Evolutionary conservation across 2,888 invertebrate species (phyloP).

Genomic region (Lacanobia wlatinum): DNA sequence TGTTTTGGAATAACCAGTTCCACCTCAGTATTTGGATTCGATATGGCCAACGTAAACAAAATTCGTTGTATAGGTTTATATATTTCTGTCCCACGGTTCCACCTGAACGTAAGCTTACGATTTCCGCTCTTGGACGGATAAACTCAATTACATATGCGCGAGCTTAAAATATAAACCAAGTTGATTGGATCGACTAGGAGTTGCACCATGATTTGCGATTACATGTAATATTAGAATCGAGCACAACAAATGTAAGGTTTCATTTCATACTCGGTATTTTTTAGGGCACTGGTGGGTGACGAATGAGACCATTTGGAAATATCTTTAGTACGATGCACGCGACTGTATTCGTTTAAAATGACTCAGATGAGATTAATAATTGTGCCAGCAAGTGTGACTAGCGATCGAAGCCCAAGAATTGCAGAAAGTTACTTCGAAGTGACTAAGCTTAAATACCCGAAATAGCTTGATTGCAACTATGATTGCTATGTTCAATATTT

Average conservation of each 20-base stretch:
- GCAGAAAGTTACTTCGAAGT: slow-evolving; percentile 32
- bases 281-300: slow-evolving; percentile 63
- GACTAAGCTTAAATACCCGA: slow-evolving; percentile 29
- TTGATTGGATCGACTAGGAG: slow-evolving; percentile 21
- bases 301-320: slow-evolving; percentile 64
- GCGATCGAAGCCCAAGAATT: slow-evolving; percentile 44
- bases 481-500: slow-evolving; percentile 22
- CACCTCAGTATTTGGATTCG: slow-evolving; percentile 1
- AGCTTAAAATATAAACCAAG: slow-evolving; percentile 36
- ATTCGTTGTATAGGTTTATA: not conserved
- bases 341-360: slow-evolving; percentile 57
- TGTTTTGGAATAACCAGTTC: not conserved
- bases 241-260: slow-evolving; percentile 53
- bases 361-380: slow-evolving; percentile 57
- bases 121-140: slow-evolving; percentile 26
- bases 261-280: slow-evolving; percentile 43
- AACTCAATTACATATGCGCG: slow-evolving; percentile 35
- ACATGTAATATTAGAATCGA: slow-evolving; percentile 45
- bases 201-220: slow-evolving; percentile 39
- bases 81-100: slow-evolving; percentile 13
- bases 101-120: slow-evolving; percentile 11
- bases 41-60: not conserved
- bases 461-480: slow-evolving; percentile 3
- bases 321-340: slow-evolving; percentile 58
- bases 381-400: slow-evolving; percentile 51